phyloP scores from a whole-genome alignment of 2,888 invertebrate species.

The Meiosimyza platycephala region DNA sequence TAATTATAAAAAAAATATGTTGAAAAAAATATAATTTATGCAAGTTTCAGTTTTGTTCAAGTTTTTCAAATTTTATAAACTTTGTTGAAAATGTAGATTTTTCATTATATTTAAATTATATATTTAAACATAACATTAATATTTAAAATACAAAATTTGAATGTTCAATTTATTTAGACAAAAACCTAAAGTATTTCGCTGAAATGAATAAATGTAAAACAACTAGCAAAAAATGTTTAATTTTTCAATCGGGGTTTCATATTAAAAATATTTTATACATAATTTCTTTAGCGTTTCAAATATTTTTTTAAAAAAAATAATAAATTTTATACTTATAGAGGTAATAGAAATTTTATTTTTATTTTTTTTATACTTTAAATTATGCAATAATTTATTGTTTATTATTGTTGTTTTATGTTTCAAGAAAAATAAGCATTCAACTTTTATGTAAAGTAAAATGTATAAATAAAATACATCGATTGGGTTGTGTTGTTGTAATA shows the following conservation, averaged over 20 bases:
- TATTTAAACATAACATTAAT: neutral
- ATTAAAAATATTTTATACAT: neutral
- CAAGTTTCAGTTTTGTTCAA: conserved; percentile 40
- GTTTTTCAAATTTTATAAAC: conserved; percentile 42
- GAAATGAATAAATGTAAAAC: neutral
- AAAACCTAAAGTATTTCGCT: neutral
- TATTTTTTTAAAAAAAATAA: too few species aligned
- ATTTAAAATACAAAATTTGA: neutral
- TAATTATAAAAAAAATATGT: conserved; percentile 25
- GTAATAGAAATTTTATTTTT: too few species aligned
- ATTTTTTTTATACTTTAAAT: too few species aligned
- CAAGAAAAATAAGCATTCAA: neutral
- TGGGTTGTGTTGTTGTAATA: conserved; percentile 64
- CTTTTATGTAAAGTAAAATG: neutral
- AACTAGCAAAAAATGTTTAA: neutral
- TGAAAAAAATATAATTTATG: conserved; percentile 27
- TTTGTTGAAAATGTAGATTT: conserved; percentile 38
- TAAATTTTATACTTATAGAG: too few species aligned
- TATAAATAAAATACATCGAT: conserved; percentile 58
- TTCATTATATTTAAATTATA: conserved; percentile 6
- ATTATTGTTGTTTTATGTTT: neutral
- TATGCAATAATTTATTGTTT: neutral
- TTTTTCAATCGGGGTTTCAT: conserved; percentile 32
- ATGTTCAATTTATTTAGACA: conserved; percentile 3
- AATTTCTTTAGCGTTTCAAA: too few species aligned